Evolutionary conservation across 2,888 invertebrate genomes (phyloP), one percentile per base, ranked within the genome.

Genomic region (Lymantria dispar): DNA sequence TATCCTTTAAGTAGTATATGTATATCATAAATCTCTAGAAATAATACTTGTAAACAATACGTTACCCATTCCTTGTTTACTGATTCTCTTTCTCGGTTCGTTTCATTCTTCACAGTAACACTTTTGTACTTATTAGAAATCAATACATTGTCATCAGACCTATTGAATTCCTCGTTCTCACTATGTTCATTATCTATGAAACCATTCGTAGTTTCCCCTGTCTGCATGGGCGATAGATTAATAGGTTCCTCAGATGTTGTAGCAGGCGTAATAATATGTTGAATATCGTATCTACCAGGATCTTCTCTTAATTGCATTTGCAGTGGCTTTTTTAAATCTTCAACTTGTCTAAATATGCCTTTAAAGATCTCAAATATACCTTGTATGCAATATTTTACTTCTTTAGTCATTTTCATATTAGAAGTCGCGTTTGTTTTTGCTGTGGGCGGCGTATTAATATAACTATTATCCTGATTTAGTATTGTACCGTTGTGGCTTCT

Each of bases 111-210:
- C 10, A 43, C 48, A 30, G n/a, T 44, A 13, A 45, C 49, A 30
- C 63, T 73, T n/a, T 58, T 64, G 31, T 75, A 76, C 58, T 77
- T 80, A 46, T 82, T 82, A 0, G 72, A 76, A 12, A 81, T 79
- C 0, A 82, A 61, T 22, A 81, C 74, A 49, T 76, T 77, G 42
- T 80, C 80, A 15, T 74, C 76, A 1, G 78, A 76, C n/a, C 76
- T 62, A 48, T 76, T 70, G 7, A 73, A 75, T 43, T 77, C 78
- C 12, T 68, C 74, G 30, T 62, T 58, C 37, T 56, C 55, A 14
- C 56, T 64, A 12, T 54, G 57, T 29, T 64, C 48, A 47, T 54
- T 45, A 13, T 63, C 60, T 8, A 58, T 51, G 9, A 48, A 44
- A 10, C 62, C 62, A 14, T 58, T 52, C 8, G 46, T 45, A 7